Evolutionary conservation across 2,113 vertebrate genomes (phyloP).

Genomic region (Vulpes ferrilata): DNA sequence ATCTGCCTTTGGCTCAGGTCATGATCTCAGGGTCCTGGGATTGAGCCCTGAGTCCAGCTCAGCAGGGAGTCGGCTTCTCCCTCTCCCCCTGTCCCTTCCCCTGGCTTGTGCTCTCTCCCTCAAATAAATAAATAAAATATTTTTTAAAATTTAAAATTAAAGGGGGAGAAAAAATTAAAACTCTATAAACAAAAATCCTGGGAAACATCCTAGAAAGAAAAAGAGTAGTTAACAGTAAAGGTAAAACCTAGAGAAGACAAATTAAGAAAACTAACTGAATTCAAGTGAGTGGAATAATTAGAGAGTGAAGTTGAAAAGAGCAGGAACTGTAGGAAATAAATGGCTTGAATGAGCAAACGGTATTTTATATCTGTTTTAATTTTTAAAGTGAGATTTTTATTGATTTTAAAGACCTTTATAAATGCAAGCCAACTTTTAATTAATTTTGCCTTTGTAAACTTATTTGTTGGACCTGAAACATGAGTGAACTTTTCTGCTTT

Average conservation of each 20-base stretch:
- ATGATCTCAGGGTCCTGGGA: too few species aligned
- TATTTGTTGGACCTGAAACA: conserved; percentile 29
- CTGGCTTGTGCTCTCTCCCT: too few species aligned
- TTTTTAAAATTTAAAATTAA: neutral
- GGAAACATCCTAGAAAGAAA: neutral
- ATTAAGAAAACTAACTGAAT: conserved; percentile 24
- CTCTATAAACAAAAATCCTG: neutral
- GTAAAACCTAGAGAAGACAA: neutral
- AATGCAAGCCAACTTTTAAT: neutral
- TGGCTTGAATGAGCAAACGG: neutral
- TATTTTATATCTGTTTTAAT: neutral
- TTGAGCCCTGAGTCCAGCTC: too few species aligned
- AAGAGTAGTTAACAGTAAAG: neutral
- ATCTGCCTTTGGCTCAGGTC: too few species aligned
- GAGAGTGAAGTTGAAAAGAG: neutral
- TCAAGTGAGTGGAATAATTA: neutral
- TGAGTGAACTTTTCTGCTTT: conserved; percentile 70
- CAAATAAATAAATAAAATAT: neutral
- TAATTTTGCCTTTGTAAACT: conserved; percentile 48
- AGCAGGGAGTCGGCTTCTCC: too few species aligned
- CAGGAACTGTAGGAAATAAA: neutral
- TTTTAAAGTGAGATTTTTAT: neutral
- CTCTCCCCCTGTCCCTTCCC: too few species aligned
- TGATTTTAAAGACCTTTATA: neutral
- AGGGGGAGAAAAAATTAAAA: neutral